phyloP scores from a whole-genome alignment of 1,140 invertebrate species.

The Rhynchophorus ferrugineus region DNA sequence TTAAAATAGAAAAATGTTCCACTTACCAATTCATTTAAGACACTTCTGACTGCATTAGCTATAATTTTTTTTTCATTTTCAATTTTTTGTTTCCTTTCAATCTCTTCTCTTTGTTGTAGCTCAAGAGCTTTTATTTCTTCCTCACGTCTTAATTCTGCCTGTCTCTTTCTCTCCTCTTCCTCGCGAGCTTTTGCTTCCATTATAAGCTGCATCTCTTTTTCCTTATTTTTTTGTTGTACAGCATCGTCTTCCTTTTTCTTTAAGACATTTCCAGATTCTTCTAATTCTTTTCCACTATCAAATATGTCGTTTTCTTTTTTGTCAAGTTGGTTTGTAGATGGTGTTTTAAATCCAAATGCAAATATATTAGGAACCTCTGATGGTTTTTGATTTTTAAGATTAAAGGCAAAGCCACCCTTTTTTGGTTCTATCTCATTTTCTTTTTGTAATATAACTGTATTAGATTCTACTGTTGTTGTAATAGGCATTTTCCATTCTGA shows the following conservation, averaged over 20 bases:
- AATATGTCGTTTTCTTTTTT: constrained; percentile 11
- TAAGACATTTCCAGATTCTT: constrained; percentile 3
- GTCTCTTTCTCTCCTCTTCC: constrained; percentile 22
- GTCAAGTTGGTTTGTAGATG: background rate
- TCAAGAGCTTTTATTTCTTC: constrained; percentile 21
- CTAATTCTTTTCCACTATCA: constrained; percentile 28
- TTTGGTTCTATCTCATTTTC: too few species aligned
- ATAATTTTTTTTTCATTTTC: too few species aligned
- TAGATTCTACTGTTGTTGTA: too few species aligned
- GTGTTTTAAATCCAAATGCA: constrained; percentile 2
- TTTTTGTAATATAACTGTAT: too few species aligned
- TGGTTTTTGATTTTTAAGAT: constrained; percentile 6
- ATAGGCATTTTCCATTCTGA: too few species aligned
- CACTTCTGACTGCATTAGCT: too few species aligned
- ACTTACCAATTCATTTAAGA: constrained; percentile 37
- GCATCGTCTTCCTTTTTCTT: constrained; percentile 5
- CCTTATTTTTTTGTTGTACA: constrained; percentile 33
- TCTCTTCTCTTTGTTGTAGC: constrained; percentile 21
- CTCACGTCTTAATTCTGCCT: constrained; percentile 17
- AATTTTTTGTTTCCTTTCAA: constrained; percentile 24
- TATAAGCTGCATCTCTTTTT: constrained; percentile 31
- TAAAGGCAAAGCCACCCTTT: constrained; percentile 20
- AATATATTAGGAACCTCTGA: constrained; percentile 11
- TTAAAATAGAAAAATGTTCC: background rate
- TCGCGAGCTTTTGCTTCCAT: constrained; percentile 31